Conservation (phyloP, 2,888 invertebrate genomes). For the Nephrotoma guestfalica region DNA sequence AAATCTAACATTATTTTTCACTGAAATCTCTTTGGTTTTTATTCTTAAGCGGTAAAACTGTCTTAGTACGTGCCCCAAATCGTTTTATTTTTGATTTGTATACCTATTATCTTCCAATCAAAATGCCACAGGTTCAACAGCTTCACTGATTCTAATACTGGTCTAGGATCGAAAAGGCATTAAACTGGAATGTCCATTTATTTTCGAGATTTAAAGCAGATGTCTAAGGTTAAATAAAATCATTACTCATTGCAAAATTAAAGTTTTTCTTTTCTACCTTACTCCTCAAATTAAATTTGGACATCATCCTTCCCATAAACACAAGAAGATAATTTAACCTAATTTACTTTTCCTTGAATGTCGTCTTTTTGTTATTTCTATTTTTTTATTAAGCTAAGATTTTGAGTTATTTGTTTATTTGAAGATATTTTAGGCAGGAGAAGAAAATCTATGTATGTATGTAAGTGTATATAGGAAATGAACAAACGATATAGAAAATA, state of each 20-base stretch:
- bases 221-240: neutral
- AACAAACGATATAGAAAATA: neutral
- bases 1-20: no score
- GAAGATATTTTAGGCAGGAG: neutral
- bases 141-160: no score
- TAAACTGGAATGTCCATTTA: no score
- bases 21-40: no score
- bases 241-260: neutral
- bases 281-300: neutral
- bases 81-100: no score
- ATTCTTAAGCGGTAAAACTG: no score
- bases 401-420: neutral
- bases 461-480: neutral
- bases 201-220: no score
- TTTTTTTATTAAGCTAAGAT: neutral
- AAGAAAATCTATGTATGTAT: neutral
- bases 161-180: no score
- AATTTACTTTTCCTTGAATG: neutral
- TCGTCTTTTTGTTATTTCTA: neutral
- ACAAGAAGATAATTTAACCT: neutral
- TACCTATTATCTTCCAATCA: no score
- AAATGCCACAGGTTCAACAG: no score
- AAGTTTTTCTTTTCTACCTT: neutral
- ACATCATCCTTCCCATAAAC: neutral
- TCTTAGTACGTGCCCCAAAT: no score